Conservation (phyloP, 1,140 invertebrate species). For the Tetraneura akinire region DNA sequence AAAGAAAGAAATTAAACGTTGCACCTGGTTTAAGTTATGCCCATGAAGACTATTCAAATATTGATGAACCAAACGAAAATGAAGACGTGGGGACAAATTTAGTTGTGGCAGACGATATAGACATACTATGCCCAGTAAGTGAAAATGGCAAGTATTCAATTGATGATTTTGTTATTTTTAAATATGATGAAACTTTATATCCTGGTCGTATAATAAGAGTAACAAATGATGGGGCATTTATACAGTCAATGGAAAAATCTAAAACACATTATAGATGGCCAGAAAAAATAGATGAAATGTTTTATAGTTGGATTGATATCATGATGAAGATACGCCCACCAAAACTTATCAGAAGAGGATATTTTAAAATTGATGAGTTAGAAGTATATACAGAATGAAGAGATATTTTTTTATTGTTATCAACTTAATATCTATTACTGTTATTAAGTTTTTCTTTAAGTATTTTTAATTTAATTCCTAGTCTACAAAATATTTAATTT, state of each 20-base stretch:
- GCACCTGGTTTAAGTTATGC: constrained; percentile 9
- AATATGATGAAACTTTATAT: background rate
- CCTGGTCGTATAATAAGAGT: background rate
- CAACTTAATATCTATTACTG: too few species aligned
- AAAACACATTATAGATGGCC: background rate
- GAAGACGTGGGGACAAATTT: too few species aligned
- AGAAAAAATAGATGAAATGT: background rate
- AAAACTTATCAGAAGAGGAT: background rate
- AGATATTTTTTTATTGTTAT: too few species aligned
- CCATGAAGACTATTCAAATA: background rate
- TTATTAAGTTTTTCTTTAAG: too few species aligned
- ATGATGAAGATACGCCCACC: background rate
- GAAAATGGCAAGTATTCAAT: background rate
- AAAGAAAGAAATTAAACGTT: background rate
- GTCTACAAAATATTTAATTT: too few species aligned
- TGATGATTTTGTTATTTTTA: constrained; percentile 11
- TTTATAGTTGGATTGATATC: background rate
- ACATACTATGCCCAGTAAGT: background rate
- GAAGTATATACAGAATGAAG: background rate
- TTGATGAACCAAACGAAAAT: background rate
- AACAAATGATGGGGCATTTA: background rate
- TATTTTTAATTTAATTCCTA: too few species aligned
- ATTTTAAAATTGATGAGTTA: background rate
- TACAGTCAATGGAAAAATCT: background rate
- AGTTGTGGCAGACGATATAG: too few species aligned